A percentile compares a stretch with the other conserved stretches of the same genome.
These are phyloP conservation scores for Parambassis ranga DNA, from an alignment of 2,797 vertebrate genomes.

Conservation along the genomic window DNA sequence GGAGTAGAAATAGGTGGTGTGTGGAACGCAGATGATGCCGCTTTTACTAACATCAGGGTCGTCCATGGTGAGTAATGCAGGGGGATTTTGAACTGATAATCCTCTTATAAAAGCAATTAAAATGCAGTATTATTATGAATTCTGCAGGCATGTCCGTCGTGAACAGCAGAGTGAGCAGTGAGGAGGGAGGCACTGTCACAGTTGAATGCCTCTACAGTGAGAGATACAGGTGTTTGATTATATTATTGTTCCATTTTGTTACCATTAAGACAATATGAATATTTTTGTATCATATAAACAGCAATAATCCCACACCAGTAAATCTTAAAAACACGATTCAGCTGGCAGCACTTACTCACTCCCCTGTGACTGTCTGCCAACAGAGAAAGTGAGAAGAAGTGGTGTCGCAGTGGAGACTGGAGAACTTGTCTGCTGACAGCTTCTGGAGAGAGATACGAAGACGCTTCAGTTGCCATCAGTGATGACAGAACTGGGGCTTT, in stretches of 20 bases:
- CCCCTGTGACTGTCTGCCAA: conserved; percentile 39
- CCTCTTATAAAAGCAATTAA: neutral
- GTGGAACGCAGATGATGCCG: conserved; percentile 62
- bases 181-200: conserved; percentile 64
- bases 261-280: neutral
- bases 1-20: conserved; percentile 69
- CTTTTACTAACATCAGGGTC: conserved; percentile 67
- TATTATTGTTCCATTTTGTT: neutral
- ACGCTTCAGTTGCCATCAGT: conserved; percentile 63
- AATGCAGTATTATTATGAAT: neutral
- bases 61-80: conserved; percentile 69
- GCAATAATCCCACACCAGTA: neutral
- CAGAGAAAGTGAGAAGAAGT: conserved; percentile 76
- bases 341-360: conserved; percentile 21
- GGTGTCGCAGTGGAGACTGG: conserved; percentile 78
- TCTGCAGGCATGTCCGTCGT: conserved; percentile 66
- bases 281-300: neutral
- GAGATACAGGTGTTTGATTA: conserved; percentile 59
- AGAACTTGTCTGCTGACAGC: conserved; percentile 64
- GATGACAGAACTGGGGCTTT: conserved; percentile 72
- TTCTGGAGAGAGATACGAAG: conserved; percentile 58
- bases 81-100: neutral
- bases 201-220: conserved; percentile 65
- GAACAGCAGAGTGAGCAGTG: conserved; percentile 59
- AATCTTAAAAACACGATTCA: neutral